These are phyloP conservation scores for Drosophila triauraria DNA, from an alignment of 1,140 invertebrate species.

Conservation along the genomic window DNA sequence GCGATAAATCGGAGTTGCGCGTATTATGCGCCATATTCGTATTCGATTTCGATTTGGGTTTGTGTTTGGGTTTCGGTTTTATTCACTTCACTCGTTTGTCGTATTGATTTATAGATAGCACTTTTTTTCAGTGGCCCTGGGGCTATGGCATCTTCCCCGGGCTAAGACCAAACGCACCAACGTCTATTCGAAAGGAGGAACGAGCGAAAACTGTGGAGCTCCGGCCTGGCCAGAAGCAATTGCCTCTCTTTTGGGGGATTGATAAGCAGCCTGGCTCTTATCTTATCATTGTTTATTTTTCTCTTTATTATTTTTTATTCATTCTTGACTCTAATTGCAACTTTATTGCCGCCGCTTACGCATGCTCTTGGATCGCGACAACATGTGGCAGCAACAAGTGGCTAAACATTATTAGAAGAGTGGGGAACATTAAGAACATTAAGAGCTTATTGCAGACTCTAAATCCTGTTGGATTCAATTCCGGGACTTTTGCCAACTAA, in stretches of 20 bases:
- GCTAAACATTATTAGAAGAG: not conserved
- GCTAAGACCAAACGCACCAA: constrained; percentile 14
- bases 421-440: not conserved
- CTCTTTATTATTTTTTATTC: constrained; percentile 2
- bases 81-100: constrained; percentile 28
- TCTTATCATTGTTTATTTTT: constrained; percentile 55
- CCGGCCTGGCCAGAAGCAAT: constrained; percentile 7
- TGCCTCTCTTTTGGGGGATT: constrained; percentile 3
- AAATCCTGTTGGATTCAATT: too few species aligned
- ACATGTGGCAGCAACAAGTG: constrained; percentile 39
- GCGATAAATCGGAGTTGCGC: constrained; percentile 75
- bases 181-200: constrained; percentile 65
- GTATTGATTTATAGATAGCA: constrained; percentile 24
- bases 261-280: constrained; percentile 53
- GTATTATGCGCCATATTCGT: constrained; percentile 63
- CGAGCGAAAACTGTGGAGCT: constrained; percentile 46
- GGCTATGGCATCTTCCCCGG: constrained; percentile 50
- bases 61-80: constrained; percentile 21
- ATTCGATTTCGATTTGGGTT: constrained; percentile 28
- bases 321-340: constrained; percentile 27
- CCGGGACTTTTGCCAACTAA: too few species aligned
- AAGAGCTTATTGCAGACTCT: not conserved
- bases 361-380: constrained; percentile 15
- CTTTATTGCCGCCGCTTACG: constrained; percentile 44
- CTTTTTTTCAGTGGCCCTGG: constrained; percentile 18